These are phyloP conservation scores for Drosophila acutilabella DNA, from an alignment of 2,888 invertebrate species.

Conservation along the genomic window DNA sequence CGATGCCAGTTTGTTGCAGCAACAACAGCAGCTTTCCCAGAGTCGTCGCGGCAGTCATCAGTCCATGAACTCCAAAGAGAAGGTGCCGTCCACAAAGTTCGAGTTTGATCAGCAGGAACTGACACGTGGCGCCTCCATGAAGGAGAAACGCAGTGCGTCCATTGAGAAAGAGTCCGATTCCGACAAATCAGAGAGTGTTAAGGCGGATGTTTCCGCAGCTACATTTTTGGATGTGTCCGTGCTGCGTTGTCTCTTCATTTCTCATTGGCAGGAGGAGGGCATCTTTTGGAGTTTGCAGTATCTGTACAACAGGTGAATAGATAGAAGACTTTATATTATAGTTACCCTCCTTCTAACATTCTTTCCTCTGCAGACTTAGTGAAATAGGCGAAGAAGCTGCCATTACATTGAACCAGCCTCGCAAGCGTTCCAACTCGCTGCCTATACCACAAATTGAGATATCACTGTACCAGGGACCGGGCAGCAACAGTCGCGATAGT, in stretches of 20 bases:
- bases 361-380: slow-evolving; percentile 87
- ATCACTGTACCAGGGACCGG: slow-evolving; percentile 92
- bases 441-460: slow-evolving; percentile 97
- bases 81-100: slow-evolving; percentile 82
- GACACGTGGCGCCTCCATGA: slow-evolving; percentile 83
- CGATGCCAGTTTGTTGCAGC: slow-evolving; percentile 92
- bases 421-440: slow-evolving; percentile 95
- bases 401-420: slow-evolving; percentile 90
- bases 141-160: slow-evolving; percentile 86
- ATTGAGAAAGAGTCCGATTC: slow-evolving; percentile 92
- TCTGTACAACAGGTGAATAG: slow-evolving; percentile 91
- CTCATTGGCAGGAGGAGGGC: slow-evolving; percentile 99
- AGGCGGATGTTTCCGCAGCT: slow-evolving; percentile 91
- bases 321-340: neutral
- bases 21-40: slow-evolving; percentile 87
- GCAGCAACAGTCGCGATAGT: slow-evolving; percentile 84
- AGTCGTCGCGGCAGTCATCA: slow-evolving; percentile 84
- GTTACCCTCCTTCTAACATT: no score
- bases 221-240: slow-evolving; percentile 99
- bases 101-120: slow-evolving; percentile 85
- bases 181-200: slow-evolving; percentile 86
- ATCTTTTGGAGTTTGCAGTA: slow-evolving; percentile 98
- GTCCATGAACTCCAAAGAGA: slow-evolving; percentile 83
- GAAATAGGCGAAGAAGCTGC: slow-evolving; percentile 94
- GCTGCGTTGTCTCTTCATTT: slow-evolving; percentile 96